Conservation (phyloP, 2,113 vertebrate species). For the Saiga tatarica region DNA sequence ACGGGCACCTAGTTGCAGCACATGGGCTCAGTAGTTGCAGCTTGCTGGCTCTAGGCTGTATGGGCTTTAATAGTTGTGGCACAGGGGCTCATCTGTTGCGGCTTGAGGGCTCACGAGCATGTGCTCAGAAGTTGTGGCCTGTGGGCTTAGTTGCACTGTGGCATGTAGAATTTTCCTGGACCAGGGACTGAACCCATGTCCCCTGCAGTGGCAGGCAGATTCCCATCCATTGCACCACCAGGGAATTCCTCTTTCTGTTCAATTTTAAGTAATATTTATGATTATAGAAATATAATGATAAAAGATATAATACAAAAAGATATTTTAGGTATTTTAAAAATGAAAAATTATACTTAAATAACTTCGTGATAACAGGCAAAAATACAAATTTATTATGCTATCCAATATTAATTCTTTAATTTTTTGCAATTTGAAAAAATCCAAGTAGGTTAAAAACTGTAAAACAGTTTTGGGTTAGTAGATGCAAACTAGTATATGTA, state of each 20-base stretch:
- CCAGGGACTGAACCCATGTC: not conserved
- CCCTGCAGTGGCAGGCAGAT: not conserved
- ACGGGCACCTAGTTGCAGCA: not conserved
- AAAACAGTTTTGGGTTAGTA: not conserved
- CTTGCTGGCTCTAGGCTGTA: too few relatives aligned
- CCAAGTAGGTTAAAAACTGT: not conserved
- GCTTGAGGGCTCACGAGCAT: not conserved
- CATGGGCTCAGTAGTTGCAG: not conserved
- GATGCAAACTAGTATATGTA: not conserved
- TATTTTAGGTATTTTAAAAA: not conserved
- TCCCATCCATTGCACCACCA: not conserved
- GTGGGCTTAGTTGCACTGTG: not conserved
- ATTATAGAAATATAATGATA: not conserved
- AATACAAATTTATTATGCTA: not conserved
- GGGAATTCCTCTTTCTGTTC: too few relatives aligned
- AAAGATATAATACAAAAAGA: not conserved
- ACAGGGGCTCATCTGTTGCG: not conserved
- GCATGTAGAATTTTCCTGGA: not conserved
- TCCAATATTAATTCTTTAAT: not conserved
- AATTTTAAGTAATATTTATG: too few relatives aligned
- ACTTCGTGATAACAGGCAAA: not conserved
- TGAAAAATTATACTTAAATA: not conserved
- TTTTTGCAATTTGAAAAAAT: not conserved
- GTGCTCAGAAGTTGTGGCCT: not conserved
- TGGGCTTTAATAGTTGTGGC: rapidly evolving